Conservation (phyloP, 2,113 vertebrate species). For the Corvus moneduloides region DNA sequence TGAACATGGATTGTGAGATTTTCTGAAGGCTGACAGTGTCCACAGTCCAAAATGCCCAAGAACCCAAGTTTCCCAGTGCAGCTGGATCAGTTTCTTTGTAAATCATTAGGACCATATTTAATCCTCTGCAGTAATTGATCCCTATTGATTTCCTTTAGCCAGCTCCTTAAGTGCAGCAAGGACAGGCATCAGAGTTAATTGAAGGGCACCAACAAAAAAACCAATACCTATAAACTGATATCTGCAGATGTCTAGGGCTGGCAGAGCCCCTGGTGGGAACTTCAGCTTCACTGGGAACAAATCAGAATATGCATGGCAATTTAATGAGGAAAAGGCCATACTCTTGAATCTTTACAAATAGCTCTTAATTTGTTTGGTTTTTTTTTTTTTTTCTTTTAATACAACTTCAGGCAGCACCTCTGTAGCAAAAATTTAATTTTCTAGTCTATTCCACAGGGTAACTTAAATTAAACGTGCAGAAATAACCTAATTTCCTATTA, state of each 20-base stretch:
- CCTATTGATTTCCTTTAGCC: background rate
- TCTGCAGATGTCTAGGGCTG: background rate
- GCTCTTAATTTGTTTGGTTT: background rate
- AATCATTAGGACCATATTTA: background rate
- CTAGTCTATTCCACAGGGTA: background rate
- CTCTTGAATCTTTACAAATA: background rate
- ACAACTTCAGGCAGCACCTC: background rate
- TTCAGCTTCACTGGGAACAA: background rate
- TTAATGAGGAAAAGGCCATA: background rate
- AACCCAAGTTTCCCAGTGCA: background rate
- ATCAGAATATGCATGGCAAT: background rate
- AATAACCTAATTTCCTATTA: constrained; percentile 1
- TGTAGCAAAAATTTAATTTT: constrained; percentile 2
- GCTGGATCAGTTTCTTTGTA: background rate
- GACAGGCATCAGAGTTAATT: background rate
- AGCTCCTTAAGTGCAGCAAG: background rate
- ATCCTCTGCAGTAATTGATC: background rate
- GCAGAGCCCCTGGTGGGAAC: background rate
- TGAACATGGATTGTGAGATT: background rate
- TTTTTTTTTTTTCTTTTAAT: background rate
- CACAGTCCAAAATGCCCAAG: background rate
- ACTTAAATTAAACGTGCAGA: background rate
- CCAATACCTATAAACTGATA: background rate
- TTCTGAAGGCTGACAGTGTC: background rate
- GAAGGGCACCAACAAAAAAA: background rate